phyloP scores from a whole-genome alignment of 2,888 invertebrate genomes.

The Therioaphis trifolii region DNA sequence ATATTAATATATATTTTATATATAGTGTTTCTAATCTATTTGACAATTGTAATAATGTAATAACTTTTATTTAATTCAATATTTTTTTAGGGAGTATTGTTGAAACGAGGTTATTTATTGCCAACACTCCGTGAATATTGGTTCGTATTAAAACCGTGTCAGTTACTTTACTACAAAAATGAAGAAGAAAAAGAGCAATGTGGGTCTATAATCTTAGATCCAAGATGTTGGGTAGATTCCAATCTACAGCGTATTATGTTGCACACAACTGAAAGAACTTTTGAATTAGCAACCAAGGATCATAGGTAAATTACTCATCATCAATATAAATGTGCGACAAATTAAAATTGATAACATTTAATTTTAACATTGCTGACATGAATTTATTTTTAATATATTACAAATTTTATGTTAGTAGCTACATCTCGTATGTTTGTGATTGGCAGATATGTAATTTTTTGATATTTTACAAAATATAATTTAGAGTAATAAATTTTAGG shows the following conservation, averaged over 20 bases:
- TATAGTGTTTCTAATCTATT: background rate
- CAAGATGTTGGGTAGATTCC: conserved; percentile 76
- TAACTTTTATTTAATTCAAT: too few species aligned
- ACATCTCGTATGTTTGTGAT: too few species aligned
- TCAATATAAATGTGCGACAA: too few species aligned
- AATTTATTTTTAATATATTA: too few species aligned
- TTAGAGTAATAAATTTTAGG: conserved; percentile 69
- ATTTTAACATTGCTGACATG: too few species aligned
- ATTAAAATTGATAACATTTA: too few species aligned
- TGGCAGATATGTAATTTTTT: background rate
- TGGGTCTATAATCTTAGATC: conserved; percentile 74
- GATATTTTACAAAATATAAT: background rate
- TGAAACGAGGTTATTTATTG: conserved; percentile 80
- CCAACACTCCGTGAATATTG: conserved; percentile 83
- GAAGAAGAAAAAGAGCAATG: conserved; percentile 78
- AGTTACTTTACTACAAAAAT: conserved; percentile 80
- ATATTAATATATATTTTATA: background rate
- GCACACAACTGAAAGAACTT: conserved; percentile 78
- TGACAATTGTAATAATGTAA: conserved; percentile 7
- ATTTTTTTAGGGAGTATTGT: conserved; percentile 75
- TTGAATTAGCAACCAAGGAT: conserved; percentile 80
- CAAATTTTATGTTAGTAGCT: too few species aligned
- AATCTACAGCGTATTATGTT: conserved; percentile 75
- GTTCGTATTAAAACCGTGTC: conserved; percentile 82
- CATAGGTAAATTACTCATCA: conserved; percentile 72